Conservation (phyloP, 2,797 vertebrate genomes). For the Epinephelus awoara region DNA sequence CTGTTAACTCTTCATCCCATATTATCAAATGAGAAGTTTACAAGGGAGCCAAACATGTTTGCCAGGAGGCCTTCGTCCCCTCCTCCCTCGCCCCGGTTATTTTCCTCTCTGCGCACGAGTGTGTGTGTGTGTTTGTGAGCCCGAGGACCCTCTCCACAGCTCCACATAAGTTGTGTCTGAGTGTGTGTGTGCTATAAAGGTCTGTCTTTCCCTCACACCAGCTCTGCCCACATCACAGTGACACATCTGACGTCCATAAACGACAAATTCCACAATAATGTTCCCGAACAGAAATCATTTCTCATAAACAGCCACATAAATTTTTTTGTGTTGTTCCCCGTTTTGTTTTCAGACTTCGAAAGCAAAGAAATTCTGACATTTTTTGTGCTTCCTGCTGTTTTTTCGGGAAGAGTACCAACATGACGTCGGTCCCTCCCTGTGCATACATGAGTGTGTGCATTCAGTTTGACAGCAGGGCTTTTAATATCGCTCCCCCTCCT, state of each 20-base stretch:
- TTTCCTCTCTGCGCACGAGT: background rate
- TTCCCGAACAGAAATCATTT: conserved; percentile 58
- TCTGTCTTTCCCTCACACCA: conserved; percentile 49
- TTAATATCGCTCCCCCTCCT: conserved; percentile 43
- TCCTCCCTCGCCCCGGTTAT: background rate
- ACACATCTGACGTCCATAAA: conserved; percentile 76
- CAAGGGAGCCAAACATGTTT: conserved; percentile 71
- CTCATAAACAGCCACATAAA: conserved; percentile 74
- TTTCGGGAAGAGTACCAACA: no score
- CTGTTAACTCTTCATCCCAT: conserved; percentile 74
- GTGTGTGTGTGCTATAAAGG: conserved; percentile 37
- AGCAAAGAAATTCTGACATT: conserved; percentile 16
- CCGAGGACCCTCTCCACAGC: conserved; percentile 10
- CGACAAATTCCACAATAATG: conserved; percentile 65
- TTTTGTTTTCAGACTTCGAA: conserved; percentile 49
- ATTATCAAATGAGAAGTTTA: conserved; percentile 83
- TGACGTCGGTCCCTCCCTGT: conserved; percentile 1
- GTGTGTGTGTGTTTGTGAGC: conserved; percentile 10
- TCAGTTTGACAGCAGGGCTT: conserved; percentile 46
- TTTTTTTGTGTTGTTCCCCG: conserved; percentile 28
- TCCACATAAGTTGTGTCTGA: conserved; percentile 17
- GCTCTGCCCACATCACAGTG: conserved; percentile 53
- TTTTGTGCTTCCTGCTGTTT: background rate
- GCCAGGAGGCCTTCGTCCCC: conserved; percentile 53
- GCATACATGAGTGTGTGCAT: conserved; percentile 5